Conservation (phyloP, 2,113 vertebrate species). For the Poecile atricapillus region DNA sequence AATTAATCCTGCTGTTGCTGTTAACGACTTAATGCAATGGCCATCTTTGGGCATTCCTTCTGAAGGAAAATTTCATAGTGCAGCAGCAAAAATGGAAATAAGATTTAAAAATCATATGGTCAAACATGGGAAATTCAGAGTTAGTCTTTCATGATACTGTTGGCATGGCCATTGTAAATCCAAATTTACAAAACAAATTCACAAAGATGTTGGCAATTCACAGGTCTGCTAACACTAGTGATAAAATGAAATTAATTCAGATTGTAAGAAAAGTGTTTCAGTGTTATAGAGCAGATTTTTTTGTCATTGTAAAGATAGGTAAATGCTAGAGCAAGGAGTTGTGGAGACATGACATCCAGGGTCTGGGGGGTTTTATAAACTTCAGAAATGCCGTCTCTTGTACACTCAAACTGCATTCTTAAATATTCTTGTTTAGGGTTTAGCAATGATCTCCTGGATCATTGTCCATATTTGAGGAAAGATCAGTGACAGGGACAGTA, state of each 20-base stretch:
- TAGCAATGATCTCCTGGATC: neutral
- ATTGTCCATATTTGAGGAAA: neutral
- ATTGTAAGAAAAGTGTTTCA: neutral
- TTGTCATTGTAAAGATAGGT: neutral
- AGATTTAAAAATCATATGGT: neutral
- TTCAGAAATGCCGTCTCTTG: neutral
- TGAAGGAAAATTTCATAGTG: neutral
- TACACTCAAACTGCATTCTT: neutral
- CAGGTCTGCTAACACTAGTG: neutral
- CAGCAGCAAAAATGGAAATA: neutral
- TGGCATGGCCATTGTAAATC: neutral
- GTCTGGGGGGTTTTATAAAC: neutral
- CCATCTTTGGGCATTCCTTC: neutral
- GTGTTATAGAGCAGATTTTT: fast-evolving
- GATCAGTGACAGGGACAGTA: neutral
- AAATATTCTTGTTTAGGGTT: neutral
- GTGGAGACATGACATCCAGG: fast-evolving
- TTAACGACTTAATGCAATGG: neutral
- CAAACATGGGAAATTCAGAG: neutral
- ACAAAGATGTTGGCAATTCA: fast-evolving
- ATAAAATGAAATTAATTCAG: neutral
- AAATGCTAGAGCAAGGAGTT: neutral
- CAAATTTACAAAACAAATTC: neutral
- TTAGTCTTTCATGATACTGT: neutral
- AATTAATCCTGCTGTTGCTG: neutral